Base-by-base conservation (phyloP, 2,113 vertebrate genomes). In the Larimichthys polyactis region DNA sequence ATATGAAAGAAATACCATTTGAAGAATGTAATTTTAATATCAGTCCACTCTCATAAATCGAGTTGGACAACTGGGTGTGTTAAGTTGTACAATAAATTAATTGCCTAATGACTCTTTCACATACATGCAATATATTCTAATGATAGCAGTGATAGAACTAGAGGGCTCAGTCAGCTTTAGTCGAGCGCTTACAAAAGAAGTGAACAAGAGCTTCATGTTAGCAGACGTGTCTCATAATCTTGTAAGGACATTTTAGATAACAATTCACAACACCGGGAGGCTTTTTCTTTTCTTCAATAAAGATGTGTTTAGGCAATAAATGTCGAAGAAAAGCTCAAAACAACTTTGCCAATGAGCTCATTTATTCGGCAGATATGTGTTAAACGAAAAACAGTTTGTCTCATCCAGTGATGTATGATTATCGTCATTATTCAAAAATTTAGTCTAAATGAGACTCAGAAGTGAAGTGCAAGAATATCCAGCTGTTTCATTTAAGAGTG, bases 71-170 rank as follows among this genome's bases (percentile, higher is more conserved):
- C 22, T 0, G 79, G 79, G 82, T 86, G 70, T 85, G 85, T 62
- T 49, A 84, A 81, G 84, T 90, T 78, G 70, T 17, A 65, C 73
- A 75, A 83, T 74, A 86, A 84, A 87, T 89, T 16, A 80, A 83
- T 85, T 83, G 73, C 74, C 58, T 79, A 90, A 90, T 81, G 81
- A 79, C 36, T 86, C 79, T 83, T 86, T 59, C 52, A 79, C 78
- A 86, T 73, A 82, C 79, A 77, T 79, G 70, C 43, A 49, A 82
- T 90, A 75, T 60, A 75, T 84, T 68, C 65, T 82, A 72, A 55
- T 80, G 64, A 83, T 75, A 72, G 65, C 22, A 60, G 19, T 11
- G 11, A 74, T 48, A 55, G 44, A 79, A 79, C n/a, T 2, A n/a
- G 79, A 62, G 36, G 57, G 24, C 63, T 58, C 36, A 40, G 7